phyloP scores from a whole-genome alignment of 1,140 invertebrate species.

The Papilio dardanus region DNA sequence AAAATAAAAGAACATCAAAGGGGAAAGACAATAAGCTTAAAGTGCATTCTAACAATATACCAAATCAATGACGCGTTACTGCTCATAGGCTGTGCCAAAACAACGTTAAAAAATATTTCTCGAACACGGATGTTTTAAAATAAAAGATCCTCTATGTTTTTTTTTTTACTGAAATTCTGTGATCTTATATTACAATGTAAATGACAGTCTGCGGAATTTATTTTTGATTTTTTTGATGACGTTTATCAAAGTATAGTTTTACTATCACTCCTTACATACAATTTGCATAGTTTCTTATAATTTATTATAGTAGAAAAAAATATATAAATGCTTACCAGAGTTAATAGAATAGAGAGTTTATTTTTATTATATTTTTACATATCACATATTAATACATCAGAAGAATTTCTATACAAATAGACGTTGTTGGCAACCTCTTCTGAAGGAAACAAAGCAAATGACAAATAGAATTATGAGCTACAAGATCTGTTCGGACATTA shows the following conservation, averaged over 20 bases:
- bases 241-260: not conserved
- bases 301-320: not conserved
- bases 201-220: not conserved
- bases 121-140: slow-evolving; percentile 64
- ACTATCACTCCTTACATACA: not conserved
- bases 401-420: slow-evolving; percentile 55
- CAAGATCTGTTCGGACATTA: slow-evolving; percentile 46
- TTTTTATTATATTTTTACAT: slow-evolving; percentile 44
- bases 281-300: slow-evolving; percentile 5
- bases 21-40: slow-evolving; percentile 45
- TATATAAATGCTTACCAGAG: not conserved
- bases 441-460: slow-evolving; percentile 59
- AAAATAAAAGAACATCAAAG: slow-evolving; percentile 49
- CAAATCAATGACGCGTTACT: slow-evolving; percentile 49
- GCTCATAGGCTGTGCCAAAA: slow-evolving; percentile 56
- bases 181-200: slow-evolving; percentile 30
- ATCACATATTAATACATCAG: slow-evolving; percentile 46
- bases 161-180: slow-evolving; percentile 43
- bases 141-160: slow-evolving; percentile 40
- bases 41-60: slow-evolving; percentile 50
- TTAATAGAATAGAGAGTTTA: not conserved
- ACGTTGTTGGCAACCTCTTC: slow-evolving; percentile 59
- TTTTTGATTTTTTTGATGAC: not conserved
- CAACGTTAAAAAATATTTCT: slow-evolving; percentile 57
- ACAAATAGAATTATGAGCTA: slow-evolving; percentile 58